A percentile compares a stretch with the other conserved stretches of the same genome.
Evolutionary conservation across 2,888 invertebrate species (phyloP).

Genomic region (Ephialtes manifestator): DNA sequence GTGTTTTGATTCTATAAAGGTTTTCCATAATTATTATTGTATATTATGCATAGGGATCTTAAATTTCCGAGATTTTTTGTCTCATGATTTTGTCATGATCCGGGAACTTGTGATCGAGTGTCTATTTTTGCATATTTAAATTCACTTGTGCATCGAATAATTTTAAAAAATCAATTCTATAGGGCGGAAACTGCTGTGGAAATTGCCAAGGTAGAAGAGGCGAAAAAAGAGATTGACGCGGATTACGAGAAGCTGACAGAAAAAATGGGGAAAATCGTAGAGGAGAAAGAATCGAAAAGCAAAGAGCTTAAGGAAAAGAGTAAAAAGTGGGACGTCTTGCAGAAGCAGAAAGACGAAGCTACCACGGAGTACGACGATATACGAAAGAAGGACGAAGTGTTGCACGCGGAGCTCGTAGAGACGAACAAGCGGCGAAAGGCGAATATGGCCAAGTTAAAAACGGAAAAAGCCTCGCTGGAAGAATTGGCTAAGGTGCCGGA

Average conservation of each 20-base stretch:
- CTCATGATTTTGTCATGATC: too few relatives aligned
- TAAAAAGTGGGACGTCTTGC: constrained; percentile 87
- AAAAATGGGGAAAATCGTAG: constrained; percentile 87
- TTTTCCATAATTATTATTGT: too few relatives aligned
- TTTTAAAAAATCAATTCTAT: neutral
- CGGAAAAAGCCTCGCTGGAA: constrained; percentile 90
- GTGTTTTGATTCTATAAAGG: too few relatives aligned
- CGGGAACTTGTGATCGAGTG: too few relatives aligned
- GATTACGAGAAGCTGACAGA: constrained; percentile 81
- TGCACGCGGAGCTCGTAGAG: constrained; percentile 90
- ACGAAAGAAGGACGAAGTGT: constrained; percentile 86
- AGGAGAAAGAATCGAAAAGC: constrained; percentile 88
- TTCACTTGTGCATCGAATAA: neutral
- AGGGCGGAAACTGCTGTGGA: constrained; percentile 75
- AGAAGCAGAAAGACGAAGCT: constrained; percentile 88
- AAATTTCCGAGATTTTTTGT: too few relatives aligned
- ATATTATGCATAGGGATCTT: too few relatives aligned
- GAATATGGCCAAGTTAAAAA: constrained; percentile 89
- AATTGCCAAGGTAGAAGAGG: constrained; percentile 75
- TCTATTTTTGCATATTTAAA: neutral
- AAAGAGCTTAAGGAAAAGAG: constrained; percentile 86
- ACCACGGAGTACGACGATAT: constrained; percentile 86
- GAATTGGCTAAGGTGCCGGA: constrained; percentile 90
- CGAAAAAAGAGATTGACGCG: constrained; percentile 76
- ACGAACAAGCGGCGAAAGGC: constrained; percentile 92